Conservation (phyloP, 2,888 invertebrate species). For the Mythimna albipuncta region DNA sequence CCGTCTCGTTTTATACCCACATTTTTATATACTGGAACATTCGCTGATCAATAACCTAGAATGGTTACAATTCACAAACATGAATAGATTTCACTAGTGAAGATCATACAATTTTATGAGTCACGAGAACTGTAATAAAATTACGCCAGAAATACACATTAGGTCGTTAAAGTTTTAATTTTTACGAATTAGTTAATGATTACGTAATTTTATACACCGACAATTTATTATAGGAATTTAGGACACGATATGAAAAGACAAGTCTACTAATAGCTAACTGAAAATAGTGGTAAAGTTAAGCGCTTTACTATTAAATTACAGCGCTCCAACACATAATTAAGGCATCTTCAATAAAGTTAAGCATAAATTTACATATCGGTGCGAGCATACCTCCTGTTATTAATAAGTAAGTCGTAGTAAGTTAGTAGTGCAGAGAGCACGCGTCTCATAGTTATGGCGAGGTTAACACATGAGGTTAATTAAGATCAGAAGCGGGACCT, state of each 20-base stretch:
- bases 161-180: constrained; percentile 31
- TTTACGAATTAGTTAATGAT: constrained; percentile 31
- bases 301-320: constrained; percentile 71
- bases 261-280: constrained; percentile 29
- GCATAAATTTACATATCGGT: constrained; percentile 84
- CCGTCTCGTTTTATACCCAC: constrained; percentile 9
- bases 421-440: constrained; percentile 75
- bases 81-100: constrained; percentile 42
- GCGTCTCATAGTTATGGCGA: constrained; percentile 83
- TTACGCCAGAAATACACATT: constrained; percentile 45
- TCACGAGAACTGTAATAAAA: constrained; percentile 46
- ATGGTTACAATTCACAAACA: constrained; percentile 41
- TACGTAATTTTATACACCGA: constrained; percentile 26
- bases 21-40: constrained; percentile 28
- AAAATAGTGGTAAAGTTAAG: constrained; percentile 67
- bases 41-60: constrained; percentile 41
- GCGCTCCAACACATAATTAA: constrained; percentile 77
- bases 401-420: constrained; percentile 81
- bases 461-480: constrained; percentile 89
- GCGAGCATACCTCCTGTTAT: constrained; percentile 77
- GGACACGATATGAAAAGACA: constrained; percentile 22
- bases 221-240: constrained; percentile 34
- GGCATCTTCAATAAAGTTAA: constrained; percentile 81
- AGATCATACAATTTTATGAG: constrained; percentile 49
- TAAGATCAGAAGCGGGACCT: constrained; percentile 86